A percentile compares a stretch with the other conserved stretches of the same genome.
phyloP scores from a whole-genome alignment of 92 coral and sea anemone genomes.

The Palythoa grandiflora region DNA sequence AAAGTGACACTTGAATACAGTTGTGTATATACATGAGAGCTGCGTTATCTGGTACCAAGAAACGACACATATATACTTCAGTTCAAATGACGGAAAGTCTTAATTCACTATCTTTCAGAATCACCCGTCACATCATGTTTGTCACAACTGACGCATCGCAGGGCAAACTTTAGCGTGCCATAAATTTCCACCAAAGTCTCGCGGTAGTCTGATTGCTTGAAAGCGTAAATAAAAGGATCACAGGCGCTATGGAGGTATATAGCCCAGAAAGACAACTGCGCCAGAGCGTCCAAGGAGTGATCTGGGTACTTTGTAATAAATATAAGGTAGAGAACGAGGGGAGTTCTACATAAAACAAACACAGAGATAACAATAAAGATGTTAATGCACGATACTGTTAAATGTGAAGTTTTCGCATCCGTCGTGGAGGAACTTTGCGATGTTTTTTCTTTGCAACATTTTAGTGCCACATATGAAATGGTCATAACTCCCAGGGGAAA shows the following conservation, averaged over 20 bases:
- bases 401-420: constrained; percentile 76
- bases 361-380: constrained; percentile 75
- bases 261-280: constrained; percentile 97
- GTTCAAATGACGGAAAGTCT: neutral
- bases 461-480: constrained; percentile 81
- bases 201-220: constrained; percentile 87
- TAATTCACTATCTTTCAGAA: neutral
- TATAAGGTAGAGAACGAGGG: constrained; percentile 84
- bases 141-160: constrained; percentile 46
- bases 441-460: constrained; percentile 53
- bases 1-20: too few species aligned
- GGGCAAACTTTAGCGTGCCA: constrained; percentile 49
- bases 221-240: constrained; percentile 93
- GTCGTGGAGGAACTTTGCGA: constrained; percentile 72
- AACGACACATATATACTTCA: neutral
- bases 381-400: constrained; percentile 76
- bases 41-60: neutral
- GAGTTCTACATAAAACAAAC: constrained; percentile 90
- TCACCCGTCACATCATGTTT: neutral
- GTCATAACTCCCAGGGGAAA: constrained; percentile 77
- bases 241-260: constrained; percentile 94
- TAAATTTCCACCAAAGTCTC: constrained; percentile 81
- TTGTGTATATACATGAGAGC: neutral
- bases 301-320: constrained; percentile 66
- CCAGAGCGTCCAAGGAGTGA: constrained; percentile 78